A percentile compares a stretch with the other conserved stretches of the same genome.
Conservation (phyloP, 2,797 vertebrate species). For the Naso thynnoides region DNA sequence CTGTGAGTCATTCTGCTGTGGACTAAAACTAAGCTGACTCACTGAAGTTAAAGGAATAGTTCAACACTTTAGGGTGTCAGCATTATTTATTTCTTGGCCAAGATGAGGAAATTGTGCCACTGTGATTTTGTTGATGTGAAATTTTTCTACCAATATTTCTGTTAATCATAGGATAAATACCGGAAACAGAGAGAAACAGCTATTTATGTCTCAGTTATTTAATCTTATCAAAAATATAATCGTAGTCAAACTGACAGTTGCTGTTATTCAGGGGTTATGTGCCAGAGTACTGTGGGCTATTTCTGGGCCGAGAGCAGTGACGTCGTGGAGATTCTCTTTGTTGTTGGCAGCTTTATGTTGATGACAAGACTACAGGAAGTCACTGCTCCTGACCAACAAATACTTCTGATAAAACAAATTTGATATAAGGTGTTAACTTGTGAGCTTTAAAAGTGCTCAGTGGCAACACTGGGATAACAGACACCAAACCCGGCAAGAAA, state of each 20-base stretch:
- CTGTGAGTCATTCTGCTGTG: slow-evolving; percentile 83
- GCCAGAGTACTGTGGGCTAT: no score
- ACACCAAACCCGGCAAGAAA: no score
- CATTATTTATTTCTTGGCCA: neutral
- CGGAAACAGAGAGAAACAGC: neutral
- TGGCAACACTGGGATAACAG: no score
- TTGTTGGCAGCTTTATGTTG: neutral
- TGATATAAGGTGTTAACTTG: neutral
- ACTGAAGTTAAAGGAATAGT: slow-evolving; percentile 13
- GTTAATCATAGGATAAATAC: neutral
- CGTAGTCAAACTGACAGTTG: no score
- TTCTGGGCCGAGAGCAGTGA: neutral
- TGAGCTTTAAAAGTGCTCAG: neutral
- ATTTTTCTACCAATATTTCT: neutral
- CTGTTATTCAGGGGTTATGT: neutral
- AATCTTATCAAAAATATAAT: neutral
- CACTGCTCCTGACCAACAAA: neutral
- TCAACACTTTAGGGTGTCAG: slow-evolving; percentile 7
- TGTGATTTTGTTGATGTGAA: neutral
- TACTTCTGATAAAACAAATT: neutral
- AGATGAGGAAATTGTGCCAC: neutral
- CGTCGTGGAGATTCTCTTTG: neutral
- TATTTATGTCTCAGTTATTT: neutral
- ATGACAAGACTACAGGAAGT: neutral
- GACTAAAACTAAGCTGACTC: slow-evolving; percentile 6